Percentiles rank a stretch among this genome's conserved stretches.
phyloP scores from a whole-genome alignment of 2,797 vertebrate species.

The Vultur gryphus region DNA sequence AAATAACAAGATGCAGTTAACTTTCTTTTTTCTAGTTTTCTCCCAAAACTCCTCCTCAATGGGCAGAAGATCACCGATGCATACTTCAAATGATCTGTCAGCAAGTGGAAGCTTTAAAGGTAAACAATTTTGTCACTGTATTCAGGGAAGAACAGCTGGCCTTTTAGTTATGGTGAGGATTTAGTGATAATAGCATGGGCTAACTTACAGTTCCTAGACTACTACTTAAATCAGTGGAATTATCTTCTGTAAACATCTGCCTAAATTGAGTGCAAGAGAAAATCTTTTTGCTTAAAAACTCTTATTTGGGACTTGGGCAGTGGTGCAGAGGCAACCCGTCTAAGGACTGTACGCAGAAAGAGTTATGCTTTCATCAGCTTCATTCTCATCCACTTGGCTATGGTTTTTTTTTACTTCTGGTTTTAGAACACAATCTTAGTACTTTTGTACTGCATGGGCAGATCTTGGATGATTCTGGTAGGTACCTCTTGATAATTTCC shows the following conservation, averaged over 20 bases:
- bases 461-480: not conserved
- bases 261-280: not conserved
- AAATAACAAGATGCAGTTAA: not conserved
- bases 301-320: not conserved
- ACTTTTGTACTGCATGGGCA: not conserved
- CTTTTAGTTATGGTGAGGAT: not conserved
- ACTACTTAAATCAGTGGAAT: not conserved
- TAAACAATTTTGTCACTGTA: constrained; percentile 51
- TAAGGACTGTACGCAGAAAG: not conserved
- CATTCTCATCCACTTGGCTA: not conserved
- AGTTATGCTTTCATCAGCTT: not conserved
- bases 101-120: constrained; percentile 95
- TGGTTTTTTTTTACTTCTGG: not conserved
- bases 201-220: not conserved
- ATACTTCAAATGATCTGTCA: constrained; percentile 93
- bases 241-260: not conserved
- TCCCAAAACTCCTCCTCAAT: constrained; percentile 92
- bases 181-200: not conserved
- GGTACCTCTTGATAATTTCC: not conserved
- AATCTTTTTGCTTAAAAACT: not conserved
- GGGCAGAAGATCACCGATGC: constrained; percentile 95
- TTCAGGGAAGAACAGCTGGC: not conserved
- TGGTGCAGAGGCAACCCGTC: not conserved
- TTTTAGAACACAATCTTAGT: not conserved
- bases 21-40: constrained; percentile 79